Evolutionary conservation across 2,113 vertebrate species (phyloP), one percentile per base, ranked within the genome.

Genomic region (Euleptes europaea): DNA sequence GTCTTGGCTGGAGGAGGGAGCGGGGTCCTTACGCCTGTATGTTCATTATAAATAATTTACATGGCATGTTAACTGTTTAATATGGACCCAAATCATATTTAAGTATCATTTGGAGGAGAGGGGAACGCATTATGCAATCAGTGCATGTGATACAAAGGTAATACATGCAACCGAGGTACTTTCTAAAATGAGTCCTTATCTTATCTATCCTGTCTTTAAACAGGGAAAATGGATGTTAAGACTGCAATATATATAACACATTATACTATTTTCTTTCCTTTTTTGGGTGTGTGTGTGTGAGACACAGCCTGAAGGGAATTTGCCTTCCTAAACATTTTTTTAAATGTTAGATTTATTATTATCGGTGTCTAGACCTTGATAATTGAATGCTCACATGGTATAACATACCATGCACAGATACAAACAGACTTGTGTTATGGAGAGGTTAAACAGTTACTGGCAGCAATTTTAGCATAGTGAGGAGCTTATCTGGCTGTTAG

Each of bases 401-500:
- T 42, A n/a, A 42, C 10, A 73, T 83, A 60, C 17, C 28, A 57
- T 60, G 69, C 38, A 28, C 13, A 42, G 42, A 83, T 54, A 44
- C 11, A 71, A 42, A 80, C 80, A 78, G 60, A 78, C 75, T 86
- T 84, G 84, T 2, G 4, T 15, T 76, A 70, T 80, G 84, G 66
- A 54, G 86, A 28, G 31, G 42, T 0, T 51, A 84, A 63, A 91
- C 66, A 77, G 23, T 60, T 75, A 74, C 75, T 87, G 89, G 73
- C 47, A 42, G 54, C 70, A 77, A 75, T 81, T 92, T 83, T 80
- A 89, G 80, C 40, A 83, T 38, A 69, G 14, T 86, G 72, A 49
- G 83, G 86, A 86, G 60, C 76, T 87, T 88, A 80, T 85, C 75
- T 88, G 92, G 35, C 84, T 93, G 88, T 79, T 94, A 69, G n/a